Evolutionary conservation across 2,888 invertebrate genomes (phyloP), one percentile per base, ranked within the genome.

Genomic region (Chrysolina oricalcia): DNA sequence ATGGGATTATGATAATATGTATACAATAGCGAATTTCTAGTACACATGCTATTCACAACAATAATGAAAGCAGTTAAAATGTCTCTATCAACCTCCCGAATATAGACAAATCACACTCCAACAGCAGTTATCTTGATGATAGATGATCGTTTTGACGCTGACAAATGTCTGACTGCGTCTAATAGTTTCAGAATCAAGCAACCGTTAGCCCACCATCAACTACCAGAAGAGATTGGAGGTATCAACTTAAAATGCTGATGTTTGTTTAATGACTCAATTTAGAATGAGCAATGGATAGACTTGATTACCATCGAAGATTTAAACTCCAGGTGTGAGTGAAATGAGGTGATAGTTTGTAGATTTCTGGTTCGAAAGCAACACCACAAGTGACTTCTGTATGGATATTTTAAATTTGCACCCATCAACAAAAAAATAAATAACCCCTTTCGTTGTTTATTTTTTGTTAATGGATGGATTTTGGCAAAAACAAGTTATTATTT

Each of bases 81-180:
- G n/a, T 59, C 59, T 59, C n/a, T 8, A 59, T 59, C 15, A n/a
- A 35, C 17, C 59, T 56, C 6, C 59, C 9, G 11, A 59, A 23
- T n/a, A 27, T 59, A 59, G 35, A 59, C 59, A n/a, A 59, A 59
- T 59, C 59, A 68, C 68, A 17, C 17, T 68, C 35, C 40, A 53
- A 68, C 35, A 67, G 50, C 68, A 46, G 68, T 68, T 35, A 40
- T 8, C 53, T 56, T 35, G 19, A 68, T 68, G 68, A 68, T 68
- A 59, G 9, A 68, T 68, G 17, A 19, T 11, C 68, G 11, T 19
- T 35, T 19, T 2, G 68, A 68, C 68, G 35, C 35, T 68, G 68
- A 68, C 41, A 53, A 68, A 68, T 68, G 53, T 5, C 19, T 35
- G 40, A 59, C 59, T 41, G 40, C 67, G 10, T 53, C 56, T 68